These are phyloP conservation scores for Prunella strophiata DNA, from an alignment of 2,797 vertebrate genomes.

Conservation along the genomic window DNA sequence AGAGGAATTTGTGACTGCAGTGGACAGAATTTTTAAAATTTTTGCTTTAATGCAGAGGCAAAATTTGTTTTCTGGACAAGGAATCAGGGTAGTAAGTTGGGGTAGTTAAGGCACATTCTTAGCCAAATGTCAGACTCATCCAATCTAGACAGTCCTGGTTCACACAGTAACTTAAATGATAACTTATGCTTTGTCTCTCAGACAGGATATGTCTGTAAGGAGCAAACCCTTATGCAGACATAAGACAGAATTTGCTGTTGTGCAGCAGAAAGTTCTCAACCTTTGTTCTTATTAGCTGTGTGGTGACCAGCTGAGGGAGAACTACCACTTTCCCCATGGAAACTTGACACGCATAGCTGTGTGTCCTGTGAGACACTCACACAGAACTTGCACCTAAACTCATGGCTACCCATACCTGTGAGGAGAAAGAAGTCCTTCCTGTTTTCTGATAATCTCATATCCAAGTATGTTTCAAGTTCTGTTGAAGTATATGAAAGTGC, in stretches of 20 bases:
- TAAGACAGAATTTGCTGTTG: background rate
- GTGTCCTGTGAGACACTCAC: background rate
- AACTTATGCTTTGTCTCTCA: background rate
- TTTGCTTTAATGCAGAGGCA: background rate
- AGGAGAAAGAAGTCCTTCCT: background rate
- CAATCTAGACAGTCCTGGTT: background rate
- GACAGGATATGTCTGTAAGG: background rate
- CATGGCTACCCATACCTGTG: background rate
- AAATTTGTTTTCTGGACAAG: background rate
- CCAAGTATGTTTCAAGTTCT: background rate
- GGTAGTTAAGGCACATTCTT: background rate
- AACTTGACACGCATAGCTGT: too few relatives aligned
- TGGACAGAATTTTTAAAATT: background rate
- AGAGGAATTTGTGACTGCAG: background rate
- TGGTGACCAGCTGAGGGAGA: background rate
- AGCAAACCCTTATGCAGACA: background rate
- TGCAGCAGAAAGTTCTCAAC: background rate
- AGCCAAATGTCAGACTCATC: accelerated
- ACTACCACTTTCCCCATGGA: background rate
- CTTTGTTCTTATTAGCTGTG: background rate
- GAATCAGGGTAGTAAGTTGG: background rate
- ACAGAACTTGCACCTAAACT: background rate
- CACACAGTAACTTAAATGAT: background rate
- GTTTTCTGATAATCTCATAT: background rate
- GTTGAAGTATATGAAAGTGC: background rate